Conservation (phyloP, 1,140 invertebrate species). For the Drosophila ambigua region DNA sequence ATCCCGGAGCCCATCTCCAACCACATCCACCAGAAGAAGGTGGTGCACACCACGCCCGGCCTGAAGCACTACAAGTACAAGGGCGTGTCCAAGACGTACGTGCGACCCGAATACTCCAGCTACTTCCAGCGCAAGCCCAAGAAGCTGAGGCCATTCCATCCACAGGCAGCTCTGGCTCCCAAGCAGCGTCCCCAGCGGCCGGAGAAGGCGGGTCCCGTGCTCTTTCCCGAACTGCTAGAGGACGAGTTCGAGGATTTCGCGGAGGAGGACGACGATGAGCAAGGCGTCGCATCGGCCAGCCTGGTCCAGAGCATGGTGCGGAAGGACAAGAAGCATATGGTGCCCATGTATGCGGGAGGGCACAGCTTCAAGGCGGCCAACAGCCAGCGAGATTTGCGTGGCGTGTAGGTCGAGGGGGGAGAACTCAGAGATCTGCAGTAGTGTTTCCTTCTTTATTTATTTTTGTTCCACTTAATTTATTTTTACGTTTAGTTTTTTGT, state of each 20-base stretch:
- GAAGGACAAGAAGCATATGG: slow-evolving; percentile 76
- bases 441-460: slow-evolving; percentile 58
- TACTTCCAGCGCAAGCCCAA: slow-evolving; percentile 81
- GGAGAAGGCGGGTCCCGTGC: slow-evolving; percentile 49
- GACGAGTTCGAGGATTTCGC: slow-evolving; percentile 48
- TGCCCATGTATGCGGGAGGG: slow-evolving; percentile 73
- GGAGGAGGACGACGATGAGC: slow-evolving; percentile 63
- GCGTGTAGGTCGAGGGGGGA: slow-evolving; percentile 22
- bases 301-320: slow-evolving; percentile 77
- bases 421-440: background rate
- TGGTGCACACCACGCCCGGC: slow-evolving; percentile 80
- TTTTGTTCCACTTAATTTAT: slow-evolving; percentile 70
- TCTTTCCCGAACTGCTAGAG: slow-evolving; percentile 52
- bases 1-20: slow-evolving; percentile 58
- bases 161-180: background rate
- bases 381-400: slow-evolving; percentile 49
- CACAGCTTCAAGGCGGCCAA: slow-evolving; percentile 48
- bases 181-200: slow-evolving; percentile 24
- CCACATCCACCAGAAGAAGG: slow-evolving; percentile 71
- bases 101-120: slow-evolving; percentile 70
- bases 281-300: slow-evolving; percentile 68
- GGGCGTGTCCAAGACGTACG: slow-evolving; percentile 51
- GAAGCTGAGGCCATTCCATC: slow-evolving; percentile 37
- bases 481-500: slow-evolving; percentile 45
- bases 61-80: slow-evolving; percentile 82